A percentile compares a stretch with the other conserved stretches of the same genome.
These are phyloP conservation scores for Hirtodrosophila histrioides DNA, from an alignment of 2,888 invertebrate genomes.

Conservation along the genomic window DNA sequence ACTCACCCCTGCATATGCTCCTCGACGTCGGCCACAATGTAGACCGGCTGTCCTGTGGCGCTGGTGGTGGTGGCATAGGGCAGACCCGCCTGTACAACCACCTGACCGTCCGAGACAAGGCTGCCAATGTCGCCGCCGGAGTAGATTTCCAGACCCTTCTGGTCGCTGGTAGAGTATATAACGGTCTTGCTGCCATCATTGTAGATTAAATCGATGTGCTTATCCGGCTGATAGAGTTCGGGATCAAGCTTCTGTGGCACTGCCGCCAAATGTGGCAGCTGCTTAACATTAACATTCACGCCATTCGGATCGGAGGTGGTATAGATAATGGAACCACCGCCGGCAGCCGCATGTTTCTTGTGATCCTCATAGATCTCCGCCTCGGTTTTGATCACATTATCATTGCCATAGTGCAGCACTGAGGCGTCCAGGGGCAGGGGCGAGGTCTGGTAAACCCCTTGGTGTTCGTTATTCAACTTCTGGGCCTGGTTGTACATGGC, in stretches of 20 bases:
- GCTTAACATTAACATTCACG: conserved; percentile 84
- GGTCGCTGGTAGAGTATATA: conserved; percentile 91
- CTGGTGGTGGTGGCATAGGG: conserved; percentile 83
- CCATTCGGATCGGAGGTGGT: conserved; percentile 81
- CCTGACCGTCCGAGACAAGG: conserved; percentile 84
- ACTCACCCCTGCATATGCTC: conserved; percentile 84
- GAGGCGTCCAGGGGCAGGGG: conserved; percentile 83
- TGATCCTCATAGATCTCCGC: conserved; percentile 83
- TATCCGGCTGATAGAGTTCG: conserved; percentile 84
- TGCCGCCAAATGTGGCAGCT: conserved; percentile 80
- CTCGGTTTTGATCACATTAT: conserved; percentile 82
- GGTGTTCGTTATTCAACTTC: conserved; percentile 81
- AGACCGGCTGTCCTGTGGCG: conserved; percentile 83
- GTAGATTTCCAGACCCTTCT: conserved; percentile 91
- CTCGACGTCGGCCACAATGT: conserved; percentile 84
- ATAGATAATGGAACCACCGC: conserved; percentile 84
- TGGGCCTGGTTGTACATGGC: conserved; percentile 84
- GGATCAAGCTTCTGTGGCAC: conserved; percentile 83
- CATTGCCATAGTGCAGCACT: conserved; percentile 83
- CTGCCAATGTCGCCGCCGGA: conserved; percentile 83
- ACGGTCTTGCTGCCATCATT: conserved; percentile 94
- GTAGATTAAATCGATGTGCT: conserved; percentile 92
- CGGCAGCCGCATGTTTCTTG: conserved; percentile 76
- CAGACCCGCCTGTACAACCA: conserved; percentile 84
- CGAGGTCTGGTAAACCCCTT: conserved; percentile 83